A percentile compares a stretch with the other conserved stretches of the same genome.
Evolutionary conservation across 1,140 invertebrate species (phyloP).

Genomic region (Armadillidium nasatum): DNA sequence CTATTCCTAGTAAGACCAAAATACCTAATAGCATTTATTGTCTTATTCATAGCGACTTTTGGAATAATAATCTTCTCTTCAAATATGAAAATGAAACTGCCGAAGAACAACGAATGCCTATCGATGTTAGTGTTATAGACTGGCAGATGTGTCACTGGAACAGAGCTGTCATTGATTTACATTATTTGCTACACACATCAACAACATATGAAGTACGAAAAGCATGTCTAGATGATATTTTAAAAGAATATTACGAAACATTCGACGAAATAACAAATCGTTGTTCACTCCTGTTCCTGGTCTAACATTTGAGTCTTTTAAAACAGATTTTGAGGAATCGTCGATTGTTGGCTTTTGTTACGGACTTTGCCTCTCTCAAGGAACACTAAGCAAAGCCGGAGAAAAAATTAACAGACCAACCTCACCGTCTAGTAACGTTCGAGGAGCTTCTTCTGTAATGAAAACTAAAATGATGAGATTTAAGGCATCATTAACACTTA

Average conservation of each 20-base stretch:
- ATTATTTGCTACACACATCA: constrained; percentile 18
- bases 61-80: constrained; percentile 20
- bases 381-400: neutral
- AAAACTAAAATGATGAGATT: neutral
- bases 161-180: constrained; percentile 14
- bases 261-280: constrained; percentile 1
- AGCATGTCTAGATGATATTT: neutral
- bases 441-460: neutral
- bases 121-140: constrained; percentile 14
- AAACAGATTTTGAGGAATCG: neutral
- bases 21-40: neutral
- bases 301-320: neutral
- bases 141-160: constrained; percentile 18
- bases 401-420: neutral
- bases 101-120: no score
- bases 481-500: neutral
- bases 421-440: neutral
- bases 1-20: neutral
- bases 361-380: constrained; percentile 1
- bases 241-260: neutral
- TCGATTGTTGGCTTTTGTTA: neutral
- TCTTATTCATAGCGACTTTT: constrained; percentile 18
- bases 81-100: neutral
- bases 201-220: constrained; percentile 11
- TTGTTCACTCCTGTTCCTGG: neutral